Evolutionary conservation across 1,140 invertebrate genomes (phyloP).

Genomic region (Caerostris extrusa): DNA sequence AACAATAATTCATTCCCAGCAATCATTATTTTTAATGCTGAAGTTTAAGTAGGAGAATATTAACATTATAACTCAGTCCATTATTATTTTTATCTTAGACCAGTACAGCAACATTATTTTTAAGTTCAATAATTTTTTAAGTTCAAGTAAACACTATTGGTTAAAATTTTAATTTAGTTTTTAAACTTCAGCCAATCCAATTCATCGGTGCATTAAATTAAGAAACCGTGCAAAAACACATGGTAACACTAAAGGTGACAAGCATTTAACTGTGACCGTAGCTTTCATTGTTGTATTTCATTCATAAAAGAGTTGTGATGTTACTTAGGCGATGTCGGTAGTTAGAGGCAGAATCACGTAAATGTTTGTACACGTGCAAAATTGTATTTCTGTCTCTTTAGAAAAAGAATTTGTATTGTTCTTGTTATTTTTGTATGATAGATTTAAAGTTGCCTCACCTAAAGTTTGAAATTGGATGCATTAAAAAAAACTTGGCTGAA

Average conservation of each 20-base stretch:
- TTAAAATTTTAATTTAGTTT: background rate
- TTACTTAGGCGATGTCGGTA: conserved; percentile 45
- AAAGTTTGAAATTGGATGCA: conserved; percentile 47
- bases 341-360: conserved; percentile 35
- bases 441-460: conserved; percentile 29
- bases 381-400: conserved; percentile 60
- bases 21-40: background rate
- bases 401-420: conserved; percentile 70
- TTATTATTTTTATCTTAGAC: background rate
- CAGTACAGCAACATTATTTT: background rate
- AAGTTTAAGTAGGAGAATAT: background rate
- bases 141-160: background rate
- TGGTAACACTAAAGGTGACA: background rate
- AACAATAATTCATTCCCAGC: background rate
- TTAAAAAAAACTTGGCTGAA: too few species aligned
- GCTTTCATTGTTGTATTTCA: conserved; percentile 33
- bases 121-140: background rate
- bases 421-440: conserved; percentile 77
- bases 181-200: background rate
- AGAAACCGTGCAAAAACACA: background rate
- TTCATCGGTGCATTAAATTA: background rate
- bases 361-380: conserved; percentile 72
- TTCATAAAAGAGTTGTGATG: conserved; percentile 28
- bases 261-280: conserved; percentile 24
- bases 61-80: background rate